Percentiles rank a stretch among this genome's conserved stretches.
Conservation (phyloP, 2,113 vertebrate species). For the Parus major region DNA sequence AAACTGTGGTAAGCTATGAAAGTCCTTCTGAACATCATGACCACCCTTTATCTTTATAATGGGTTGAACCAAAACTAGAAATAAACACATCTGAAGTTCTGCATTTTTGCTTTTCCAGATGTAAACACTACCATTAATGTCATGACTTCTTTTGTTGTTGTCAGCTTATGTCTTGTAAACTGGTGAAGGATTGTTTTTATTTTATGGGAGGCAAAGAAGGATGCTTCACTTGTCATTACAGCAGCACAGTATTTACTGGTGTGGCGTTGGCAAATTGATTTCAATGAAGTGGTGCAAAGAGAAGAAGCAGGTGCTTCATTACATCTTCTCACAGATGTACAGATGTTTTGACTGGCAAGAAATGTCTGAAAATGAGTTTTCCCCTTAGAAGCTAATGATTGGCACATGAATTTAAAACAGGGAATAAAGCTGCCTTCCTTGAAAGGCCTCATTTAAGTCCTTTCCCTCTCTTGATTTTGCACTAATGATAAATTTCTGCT, state of each 20-base stretch:
- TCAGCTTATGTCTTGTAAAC: neutral
- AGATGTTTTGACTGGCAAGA: neutral
- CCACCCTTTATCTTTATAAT: neutral
- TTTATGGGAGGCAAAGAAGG: neutral
- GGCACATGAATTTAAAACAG: neutral
- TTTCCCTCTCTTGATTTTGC: neutral
- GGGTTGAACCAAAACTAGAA: neutral
- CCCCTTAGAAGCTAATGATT: neutral
- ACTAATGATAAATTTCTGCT: neutral
- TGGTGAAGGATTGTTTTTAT: neutral
- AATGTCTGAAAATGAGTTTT: neutral
- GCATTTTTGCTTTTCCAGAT: neutral
- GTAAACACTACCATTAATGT: neutral
- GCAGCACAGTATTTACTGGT: neutral
- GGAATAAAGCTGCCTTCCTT: neutral
- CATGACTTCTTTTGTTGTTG: neutral
- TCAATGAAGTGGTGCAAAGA: neutral
- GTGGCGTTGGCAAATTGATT: neutral
- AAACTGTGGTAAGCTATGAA: constrained; percentile 11
- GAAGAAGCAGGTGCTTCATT: neutral
- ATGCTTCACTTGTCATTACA: neutral
- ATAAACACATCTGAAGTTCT: neutral
- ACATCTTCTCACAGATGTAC: neutral
- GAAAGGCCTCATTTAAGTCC: neutral
- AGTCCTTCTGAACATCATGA: neutral